Conservation (phyloP, 2,888 invertebrate species). For the Spisula subtruncata region DNA sequence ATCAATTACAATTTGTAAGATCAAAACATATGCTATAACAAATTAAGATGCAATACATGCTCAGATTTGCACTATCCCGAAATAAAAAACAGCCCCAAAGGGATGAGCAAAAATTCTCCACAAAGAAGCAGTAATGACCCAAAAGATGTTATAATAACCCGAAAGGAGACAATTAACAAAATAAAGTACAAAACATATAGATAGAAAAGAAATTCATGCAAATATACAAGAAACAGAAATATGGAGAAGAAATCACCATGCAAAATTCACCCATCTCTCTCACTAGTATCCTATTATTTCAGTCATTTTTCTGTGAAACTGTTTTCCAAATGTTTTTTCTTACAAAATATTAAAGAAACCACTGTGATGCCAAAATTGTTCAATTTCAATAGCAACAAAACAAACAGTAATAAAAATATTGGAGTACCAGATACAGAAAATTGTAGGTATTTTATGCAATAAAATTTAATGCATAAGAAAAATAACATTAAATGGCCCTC, state of each 20-base stretch:
- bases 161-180: neutral
- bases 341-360: neutral
- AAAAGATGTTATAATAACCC: neutral
- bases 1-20: neutral
- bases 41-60: constrained; percentile 1
- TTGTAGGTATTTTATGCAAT: neutral
- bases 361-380: neutral
- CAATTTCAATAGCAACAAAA: neutral
- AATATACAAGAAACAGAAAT: constrained; percentile 27
- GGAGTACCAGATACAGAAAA: neutral
- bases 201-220: constrained; percentile 6
- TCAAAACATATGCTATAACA: neutral
- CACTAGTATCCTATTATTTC: neutral
- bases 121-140: neutral
- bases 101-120: neutral
- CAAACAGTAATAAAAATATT: neutral
- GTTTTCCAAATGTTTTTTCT: neutral
- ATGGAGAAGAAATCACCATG: neutral
- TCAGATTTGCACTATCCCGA: neutral
- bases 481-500: neutral
- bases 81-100: neutral
- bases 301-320: neutral
- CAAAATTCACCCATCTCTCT: neutral
- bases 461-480: neutral
- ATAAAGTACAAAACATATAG: constrained; percentile 13